A percentile compares a stretch with the other conserved stretches of the same genome.
phyloP scores from a whole-genome alignment of 2,797 vertebrate species.

The Myotis planiceps region DNA sequence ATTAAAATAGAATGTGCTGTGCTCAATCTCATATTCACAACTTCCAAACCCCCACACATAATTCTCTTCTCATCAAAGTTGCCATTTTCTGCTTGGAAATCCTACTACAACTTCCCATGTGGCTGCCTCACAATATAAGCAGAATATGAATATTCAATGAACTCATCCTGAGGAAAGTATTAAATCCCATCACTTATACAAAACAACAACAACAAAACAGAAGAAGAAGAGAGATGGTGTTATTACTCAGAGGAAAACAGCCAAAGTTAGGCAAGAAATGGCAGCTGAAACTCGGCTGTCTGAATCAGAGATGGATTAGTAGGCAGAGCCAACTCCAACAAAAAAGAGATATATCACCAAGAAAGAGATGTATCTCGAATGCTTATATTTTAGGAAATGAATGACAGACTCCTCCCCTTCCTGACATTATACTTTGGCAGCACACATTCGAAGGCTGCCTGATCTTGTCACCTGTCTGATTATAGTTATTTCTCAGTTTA shows the following conservation, averaged over 20 bases:
- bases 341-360: neutral
- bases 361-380: neutral
- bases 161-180: slow-evolving; percentile 14
- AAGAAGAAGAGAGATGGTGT: neutral
- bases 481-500: neutral
- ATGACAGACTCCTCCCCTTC: neutral
- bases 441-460: neutral
- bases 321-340: neutral
- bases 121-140: neutral
- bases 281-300: neutral
- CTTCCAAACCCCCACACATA: slow-evolving; percentile 27
- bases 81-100: slow-evolving; percentile 60
- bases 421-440: neutral
- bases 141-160: slow-evolving; percentile 58
- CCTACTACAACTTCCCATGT: slow-evolving; percentile 21
- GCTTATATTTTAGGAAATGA: neutral
- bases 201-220: neutral
- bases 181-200: slow-evolving; percentile 42
- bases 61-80: slow-evolving; percentile 22
- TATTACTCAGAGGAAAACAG: slow-evolving; percentile 52
- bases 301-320: neutral
- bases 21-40: slow-evolving; percentile 28
- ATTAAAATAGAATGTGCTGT: slow-evolving; percentile 55
- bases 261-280: slow-evolving; percentile 20
- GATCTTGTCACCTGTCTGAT: neutral